Evolutionary conservation across 2,797 vertebrate species (phyloP).

Genomic region (Triplophysa bombifrons): DNA sequence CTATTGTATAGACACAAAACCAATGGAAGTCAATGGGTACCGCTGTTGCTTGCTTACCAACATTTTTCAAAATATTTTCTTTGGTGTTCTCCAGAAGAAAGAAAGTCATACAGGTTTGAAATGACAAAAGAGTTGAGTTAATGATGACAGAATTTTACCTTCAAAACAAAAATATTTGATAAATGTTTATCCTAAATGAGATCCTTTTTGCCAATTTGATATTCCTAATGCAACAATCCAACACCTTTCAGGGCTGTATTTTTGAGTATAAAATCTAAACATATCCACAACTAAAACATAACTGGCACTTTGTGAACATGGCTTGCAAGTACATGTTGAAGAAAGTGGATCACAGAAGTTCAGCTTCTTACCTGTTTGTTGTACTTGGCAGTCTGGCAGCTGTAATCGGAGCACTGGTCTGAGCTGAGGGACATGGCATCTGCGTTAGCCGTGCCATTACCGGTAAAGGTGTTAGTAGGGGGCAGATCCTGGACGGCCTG

Average conservation of each 20-base stretch:
- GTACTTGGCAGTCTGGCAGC: constrained; percentile 94
- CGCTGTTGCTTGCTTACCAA: too few relatives aligned
- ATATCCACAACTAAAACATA: neutral
- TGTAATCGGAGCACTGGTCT: constrained; percentile 97
- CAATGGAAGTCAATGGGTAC: too few relatives aligned
- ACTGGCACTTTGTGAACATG: neutral
- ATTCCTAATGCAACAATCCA: neutral
- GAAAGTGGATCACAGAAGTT: neutral
- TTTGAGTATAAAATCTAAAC: neutral
- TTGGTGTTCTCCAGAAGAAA: too few relatives aligned
- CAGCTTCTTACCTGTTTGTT: constrained; percentile 90
- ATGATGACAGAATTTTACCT: too few relatives aligned
- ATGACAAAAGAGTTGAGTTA: too few relatives aligned
- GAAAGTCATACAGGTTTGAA: too few relatives aligned
- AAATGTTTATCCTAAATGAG: too few relatives aligned
- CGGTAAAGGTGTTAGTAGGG: constrained; percentile 94
- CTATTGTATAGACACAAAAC: too few relatives aligned
- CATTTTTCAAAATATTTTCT: too few relatives aligned
- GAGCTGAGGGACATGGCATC: constrained; percentile 92
- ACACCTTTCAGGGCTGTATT: neutral
- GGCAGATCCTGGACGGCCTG: constrained; percentile 97
- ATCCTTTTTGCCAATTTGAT: neutral
- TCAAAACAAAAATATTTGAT: too few relatives aligned
- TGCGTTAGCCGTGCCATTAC: constrained; percentile 75
- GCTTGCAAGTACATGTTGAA: constrained; percentile 5